These are phyloP conservation scores for Gymnoscopelus braueri DNA, from an alignment of 2,797 vertebrate species.

Conservation along the genomic window DNA sequence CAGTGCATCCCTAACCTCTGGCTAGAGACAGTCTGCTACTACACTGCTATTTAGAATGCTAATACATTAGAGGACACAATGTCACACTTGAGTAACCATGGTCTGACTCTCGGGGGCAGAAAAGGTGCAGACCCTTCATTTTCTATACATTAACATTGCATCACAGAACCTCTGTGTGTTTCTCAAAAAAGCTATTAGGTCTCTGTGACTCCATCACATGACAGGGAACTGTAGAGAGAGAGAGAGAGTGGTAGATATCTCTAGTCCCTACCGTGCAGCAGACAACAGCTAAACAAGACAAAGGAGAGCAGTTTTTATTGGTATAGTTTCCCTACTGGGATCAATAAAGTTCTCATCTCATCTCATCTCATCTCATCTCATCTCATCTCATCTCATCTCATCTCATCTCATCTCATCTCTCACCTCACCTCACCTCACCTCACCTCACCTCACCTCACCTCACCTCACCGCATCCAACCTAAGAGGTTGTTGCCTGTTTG, in stretches of 20 bases:
- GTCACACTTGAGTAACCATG: slow-evolving; percentile 73
- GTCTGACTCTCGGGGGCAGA: slow-evolving; percentile 50
- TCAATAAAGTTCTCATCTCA: too few relatives aligned
- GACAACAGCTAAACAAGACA: slow-evolving; percentile 32
- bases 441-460: too few relatives aligned
- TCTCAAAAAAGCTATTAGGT: slow-evolving; percentile 30
- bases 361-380: too few relatives aligned
- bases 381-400: too few relatives aligned
- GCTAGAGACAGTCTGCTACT: slow-evolving; percentile 50
- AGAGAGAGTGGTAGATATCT: slow-evolving; percentile 8
- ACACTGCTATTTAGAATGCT: slow-evolving; percentile 63
- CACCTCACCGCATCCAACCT: too few relatives aligned
- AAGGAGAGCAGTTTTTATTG: slow-evolving; percentile 22
- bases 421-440: too few relatives aligned
- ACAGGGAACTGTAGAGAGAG: slow-evolving; percentile 15
- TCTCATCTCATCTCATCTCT: too few relatives aligned
- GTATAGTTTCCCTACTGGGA: too few relatives aligned
- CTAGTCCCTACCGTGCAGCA: slow-evolving; percentile 17
- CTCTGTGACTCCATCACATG: slow-evolving; percentile 30
- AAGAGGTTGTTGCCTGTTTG: too few relatives aligned
- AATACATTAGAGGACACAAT: slow-evolving; percentile 66
- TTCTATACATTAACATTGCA: slow-evolving; percentile 66
- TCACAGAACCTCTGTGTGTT: slow-evolving; percentile 46
- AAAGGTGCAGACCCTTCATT: slow-evolving; percentile 52
- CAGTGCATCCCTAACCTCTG: slow-evolving; percentile 31